A percentile compares a stretch with the other conserved stretches of the same genome.
Conservation (phyloP, 2,888 invertebrate genomes). For the Thera obeliscata region DNA sequence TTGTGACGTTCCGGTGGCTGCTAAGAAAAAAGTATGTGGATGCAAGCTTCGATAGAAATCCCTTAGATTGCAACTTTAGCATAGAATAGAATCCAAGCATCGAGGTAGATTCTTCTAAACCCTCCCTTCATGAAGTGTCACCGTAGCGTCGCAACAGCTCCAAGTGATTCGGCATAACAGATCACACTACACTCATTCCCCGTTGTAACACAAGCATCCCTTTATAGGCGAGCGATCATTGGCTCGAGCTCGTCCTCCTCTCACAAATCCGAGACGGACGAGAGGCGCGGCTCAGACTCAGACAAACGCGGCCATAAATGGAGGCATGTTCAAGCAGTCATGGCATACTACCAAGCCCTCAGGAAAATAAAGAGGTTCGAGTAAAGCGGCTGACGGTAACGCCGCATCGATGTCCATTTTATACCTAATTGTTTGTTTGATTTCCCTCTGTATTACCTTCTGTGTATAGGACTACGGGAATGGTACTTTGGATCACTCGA, state of each 20-base stretch:
- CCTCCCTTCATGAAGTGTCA: constrained; percentile 28
- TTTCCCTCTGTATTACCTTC: constrained; percentile 76
- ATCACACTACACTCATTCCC: constrained; percentile 57
- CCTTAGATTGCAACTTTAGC: constrained; percentile 24
- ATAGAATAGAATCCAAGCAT: constrained; percentile 23
- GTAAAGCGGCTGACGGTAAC: constrained; percentile 38
- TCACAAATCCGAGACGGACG: constrained; percentile 76
- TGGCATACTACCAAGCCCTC: constrained; percentile 95
- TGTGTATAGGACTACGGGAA: constrained; percentile 80
- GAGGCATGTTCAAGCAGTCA: constrained; percentile 94
- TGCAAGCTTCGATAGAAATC: constrained; percentile 24
- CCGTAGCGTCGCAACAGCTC: constrained; percentile 55
- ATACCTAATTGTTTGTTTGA: constrained; percentile 71
- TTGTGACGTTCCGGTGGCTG: constrained; percentile 39
- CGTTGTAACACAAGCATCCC: constrained; percentile 73
- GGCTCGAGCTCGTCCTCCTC: constrained; percentile 79
- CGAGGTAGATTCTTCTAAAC: constrained; percentile 14
- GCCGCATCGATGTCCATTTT: constrained; percentile 73
- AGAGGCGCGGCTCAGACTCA: constrained; percentile 71
- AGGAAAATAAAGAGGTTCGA: constrained; percentile 95
- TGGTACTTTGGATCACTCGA: constrained; percentile 74
- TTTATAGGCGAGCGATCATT: constrained; percentile 83
- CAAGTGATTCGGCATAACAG: constrained; percentile 55
- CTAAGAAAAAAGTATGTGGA: constrained; percentile 4
- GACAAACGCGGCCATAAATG: constrained; percentile 88